Conservation (phyloP, 1,140 invertebrate species). For the Condylostylus longicornis region DNA sequence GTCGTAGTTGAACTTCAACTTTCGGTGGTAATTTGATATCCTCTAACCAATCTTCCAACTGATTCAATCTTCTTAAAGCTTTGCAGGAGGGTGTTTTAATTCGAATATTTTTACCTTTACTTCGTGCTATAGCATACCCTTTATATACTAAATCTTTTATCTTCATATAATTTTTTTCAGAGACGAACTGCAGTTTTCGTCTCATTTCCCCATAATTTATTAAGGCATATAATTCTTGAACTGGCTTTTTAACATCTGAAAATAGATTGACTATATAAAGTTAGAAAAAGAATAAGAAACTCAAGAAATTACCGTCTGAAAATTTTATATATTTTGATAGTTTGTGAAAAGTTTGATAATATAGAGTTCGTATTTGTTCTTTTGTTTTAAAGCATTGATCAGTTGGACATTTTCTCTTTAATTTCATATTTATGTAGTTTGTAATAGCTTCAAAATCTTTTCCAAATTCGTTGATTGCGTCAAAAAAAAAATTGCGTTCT, state of each 20-base stretch:
- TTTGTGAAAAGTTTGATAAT: constrained; percentile 90
- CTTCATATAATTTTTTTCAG: constrained; percentile 66
- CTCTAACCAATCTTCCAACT: constrained; percentile 53
- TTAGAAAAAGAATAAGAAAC: constrained; percentile 3
- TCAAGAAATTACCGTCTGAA: constrained; percentile 53
- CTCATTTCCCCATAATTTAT: constrained; percentile 91
- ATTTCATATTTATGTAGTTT: constrained; percentile 63
- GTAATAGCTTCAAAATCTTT: constrained; percentile 92
- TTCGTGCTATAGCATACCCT: constrained; percentile 64
- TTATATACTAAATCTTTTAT: constrained; percentile 74
- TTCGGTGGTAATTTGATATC: constrained; percentile 65
- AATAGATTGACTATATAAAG: constrained; percentile 6
- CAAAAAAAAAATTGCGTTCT: constrained; percentile 87
- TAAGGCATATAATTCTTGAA: constrained; percentile 84
- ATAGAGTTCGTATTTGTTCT: constrained; percentile 88
- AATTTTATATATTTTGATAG: constrained; percentile 81
- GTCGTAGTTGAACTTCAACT: constrained; percentile 60
- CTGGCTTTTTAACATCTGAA: constrained; percentile 74
- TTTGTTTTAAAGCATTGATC: constrained; percentile 60
- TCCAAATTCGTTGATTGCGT: constrained; percentile 85
- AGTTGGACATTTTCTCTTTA: constrained; percentile 59
- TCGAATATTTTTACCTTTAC: constrained; percentile 70
- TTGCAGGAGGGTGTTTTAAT: constrained; percentile 85
- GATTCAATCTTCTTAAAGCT: constrained; percentile 73
- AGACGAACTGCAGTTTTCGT: constrained; percentile 55